Evolutionary conservation across 1,140 invertebrate species (phyloP), one percentile per base, ranked within the genome.

Genomic region (Bombus superbus): DNA sequence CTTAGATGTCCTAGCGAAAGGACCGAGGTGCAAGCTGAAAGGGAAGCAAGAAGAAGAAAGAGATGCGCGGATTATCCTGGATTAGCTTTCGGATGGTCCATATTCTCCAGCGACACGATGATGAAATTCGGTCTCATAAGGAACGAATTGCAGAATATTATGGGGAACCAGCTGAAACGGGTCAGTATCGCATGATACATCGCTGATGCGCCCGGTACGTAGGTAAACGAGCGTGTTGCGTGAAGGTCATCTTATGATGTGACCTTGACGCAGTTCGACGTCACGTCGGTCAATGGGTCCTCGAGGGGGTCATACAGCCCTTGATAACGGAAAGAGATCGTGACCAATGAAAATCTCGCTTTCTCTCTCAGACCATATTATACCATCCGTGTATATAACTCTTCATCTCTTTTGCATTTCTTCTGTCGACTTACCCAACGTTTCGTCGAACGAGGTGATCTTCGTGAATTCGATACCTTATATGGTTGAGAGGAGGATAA

Each of bases 111-210:
- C 72, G 98, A 99, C 94, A 99, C 99, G 4, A 97, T 99, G 97
- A 99, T 99, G 97, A 99, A 99, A 95, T 99, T 99, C 95, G 98
- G 97, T 93, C 97, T 99, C 74, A 99, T 99, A 93, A 97, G 97
- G 94, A 99, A 99, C 95, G 99, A 99, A 96, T 96, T 99, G 92
- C 98, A 99, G 96, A 99, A 99, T 96, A 98, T 99, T 92, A 98
- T 99, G 96, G 98, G 98, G 94, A 98, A 98, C 94, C 98, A 99
- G 94, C 96, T 99, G 78, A 99, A 98, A 96, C 97, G 98, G 98
- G 99, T 99, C 97, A 97, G 97, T 97, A 95, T 93, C 83, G 68
- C 78, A 72, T 76, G 76, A 47, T 78, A 72, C 53, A 3, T 18
- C 28, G 47, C n/a, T 42, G 77, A 71, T 64, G 62, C 53, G 25